A percentile compares a stretch with the other conserved stretches of the same genome.
Evolutionary conservation across 2,113 vertebrate genomes (phyloP).

Genomic region (Cyrtonyx montezumae): DNA sequence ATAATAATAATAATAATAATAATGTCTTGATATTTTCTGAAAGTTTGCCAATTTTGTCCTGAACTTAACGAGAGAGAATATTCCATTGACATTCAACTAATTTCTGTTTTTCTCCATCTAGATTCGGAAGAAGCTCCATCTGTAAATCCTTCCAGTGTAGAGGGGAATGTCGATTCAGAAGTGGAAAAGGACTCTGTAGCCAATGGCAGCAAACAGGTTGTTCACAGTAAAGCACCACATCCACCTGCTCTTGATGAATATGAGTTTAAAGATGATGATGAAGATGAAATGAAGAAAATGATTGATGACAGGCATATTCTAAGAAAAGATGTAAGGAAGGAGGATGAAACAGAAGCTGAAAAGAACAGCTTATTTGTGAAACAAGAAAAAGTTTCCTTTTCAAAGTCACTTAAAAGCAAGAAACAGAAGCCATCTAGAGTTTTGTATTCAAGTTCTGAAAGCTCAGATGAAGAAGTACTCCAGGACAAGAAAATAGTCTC

Average conservation of each 20-base stretch:
- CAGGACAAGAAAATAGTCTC: slow-evolving; percentile 85
- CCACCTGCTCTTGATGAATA: slow-evolving; percentile 94
- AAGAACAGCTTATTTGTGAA: slow-evolving; percentile 85
- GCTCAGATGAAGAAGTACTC: slow-evolving; percentile 89
- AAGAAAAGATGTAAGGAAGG: slow-evolving; percentile 88
- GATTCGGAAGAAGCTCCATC: slow-evolving; percentile 95
- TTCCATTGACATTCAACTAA: not conserved
- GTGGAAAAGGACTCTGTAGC: slow-evolving; percentile 88
- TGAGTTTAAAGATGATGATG: slow-evolving; percentile 94
- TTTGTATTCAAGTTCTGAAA: slow-evolving; percentile 92
- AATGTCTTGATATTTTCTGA: not conserved
- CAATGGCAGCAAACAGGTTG: slow-evolving; percentile 82
- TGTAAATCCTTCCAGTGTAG: slow-evolving; percentile 94
- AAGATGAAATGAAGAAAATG: slow-evolving; percentile 89
- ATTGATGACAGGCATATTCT: slow-evolving; percentile 91
- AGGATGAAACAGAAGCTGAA: slow-evolving; percentile 88
- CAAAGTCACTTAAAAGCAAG: slow-evolving; percentile 86
- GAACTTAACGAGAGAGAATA: not conserved
- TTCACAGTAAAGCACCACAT: slow-evolving; percentile 80
- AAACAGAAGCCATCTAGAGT: slow-evolving; percentile 89
- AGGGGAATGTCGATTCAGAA: slow-evolving; percentile 94
- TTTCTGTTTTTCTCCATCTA: slow-evolving; percentile 70
- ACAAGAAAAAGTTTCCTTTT: slow-evolving; percentile 86
- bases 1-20: too few species aligned
- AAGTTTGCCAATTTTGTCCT: not conserved